Evolutionary conservation across 2,113 vertebrate genomes (phyloP).

Genomic region (Podarcis cretensis): DNA sequence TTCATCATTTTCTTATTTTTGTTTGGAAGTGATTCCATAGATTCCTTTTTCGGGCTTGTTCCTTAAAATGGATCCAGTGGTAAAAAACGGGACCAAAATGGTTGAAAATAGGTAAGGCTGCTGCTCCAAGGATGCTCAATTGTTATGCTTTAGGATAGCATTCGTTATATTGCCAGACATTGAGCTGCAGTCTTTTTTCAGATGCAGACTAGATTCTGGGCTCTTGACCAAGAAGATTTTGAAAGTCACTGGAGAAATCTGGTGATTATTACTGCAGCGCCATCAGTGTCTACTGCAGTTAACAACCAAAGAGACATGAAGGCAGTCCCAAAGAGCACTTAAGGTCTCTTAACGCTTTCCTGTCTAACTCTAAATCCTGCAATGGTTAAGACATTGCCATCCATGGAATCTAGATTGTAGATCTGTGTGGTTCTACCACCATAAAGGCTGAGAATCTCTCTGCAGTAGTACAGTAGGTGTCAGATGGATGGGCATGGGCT

Average conservation of each 20-base stretch:
- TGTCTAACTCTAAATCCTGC: too few relatives aligned
- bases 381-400: too few relatives aligned
- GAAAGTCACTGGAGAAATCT: conserved; percentile 9
- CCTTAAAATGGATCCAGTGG: not conserved
- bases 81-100: not conserved
- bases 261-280: conserved; percentile 37
- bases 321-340: too few relatives aligned
- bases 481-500: not conserved
- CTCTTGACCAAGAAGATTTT: conserved; percentile 33
- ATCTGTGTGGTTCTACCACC: not conserved
- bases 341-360: too few relatives aligned
- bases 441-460: not conserved
- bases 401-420: not conserved
- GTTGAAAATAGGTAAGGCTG: conserved; percentile 16
- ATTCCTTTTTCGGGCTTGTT: not conserved
- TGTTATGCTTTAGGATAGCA: conserved; percentile 40
- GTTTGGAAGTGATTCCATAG: not conserved
- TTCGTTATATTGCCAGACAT: conserved; percentile 33
- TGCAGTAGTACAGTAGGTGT: not conserved
- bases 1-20: not conserved
- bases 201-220: conserved; percentile 33
- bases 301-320: conserved; percentile 17
- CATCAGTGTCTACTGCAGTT: not conserved
- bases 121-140: conserved; percentile 42
- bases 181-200: conserved; percentile 9